phyloP scores from a whole-genome alignment of 2,888 invertebrate species.

The Aphidius colemani region DNA sequence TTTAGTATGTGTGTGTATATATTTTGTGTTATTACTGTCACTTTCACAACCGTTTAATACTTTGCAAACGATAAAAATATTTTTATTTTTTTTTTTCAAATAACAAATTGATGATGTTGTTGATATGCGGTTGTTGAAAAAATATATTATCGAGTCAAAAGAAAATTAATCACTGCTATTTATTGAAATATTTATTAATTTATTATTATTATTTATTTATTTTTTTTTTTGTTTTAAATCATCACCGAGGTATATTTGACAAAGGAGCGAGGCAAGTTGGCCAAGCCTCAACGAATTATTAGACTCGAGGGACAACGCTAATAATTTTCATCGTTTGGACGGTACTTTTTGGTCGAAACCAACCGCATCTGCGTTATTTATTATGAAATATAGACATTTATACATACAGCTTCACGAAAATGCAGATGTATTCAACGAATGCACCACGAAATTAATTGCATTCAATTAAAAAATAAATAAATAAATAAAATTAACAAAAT shows the following conservation, averaged over 20 bases:
- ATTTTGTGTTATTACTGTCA: conserved; percentile 6
- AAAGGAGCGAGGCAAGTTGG: conserved; percentile 1
- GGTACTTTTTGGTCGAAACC: conserved; percentile 43
- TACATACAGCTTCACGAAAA: conserved; percentile 21
- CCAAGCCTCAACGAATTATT: conserved; percentile 32
- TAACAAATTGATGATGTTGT: too few species aligned
- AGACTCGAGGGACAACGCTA: conserved; percentile 40
- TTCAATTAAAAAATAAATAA: conserved; percentile 36
- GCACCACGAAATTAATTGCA: conserved; percentile 42
- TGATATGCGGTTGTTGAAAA: background rate
- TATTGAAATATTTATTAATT: background rate
- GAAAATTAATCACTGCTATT: background rate
- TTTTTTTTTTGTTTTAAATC: conserved; percentile 3
- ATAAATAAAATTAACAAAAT: background rate
- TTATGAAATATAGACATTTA: conserved; percentile 48
- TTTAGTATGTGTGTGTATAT: background rate
- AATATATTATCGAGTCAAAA: conserved; percentile 4
- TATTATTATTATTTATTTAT: background rate
- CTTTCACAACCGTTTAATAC: background rate
- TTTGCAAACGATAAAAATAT: too few species aligned
- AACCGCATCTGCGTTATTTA: conserved; percentile 41
- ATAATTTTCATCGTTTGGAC: conserved; percentile 46
- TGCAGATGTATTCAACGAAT: conserved; percentile 25
- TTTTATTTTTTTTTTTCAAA: too few species aligned
- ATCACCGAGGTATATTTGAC: conserved; percentile 7